Evolutionary conservation across 2,888 invertebrate species (phyloP), one percentile per base, ranked within the genome.

Genomic region (Argyresthia albistria): DNA sequence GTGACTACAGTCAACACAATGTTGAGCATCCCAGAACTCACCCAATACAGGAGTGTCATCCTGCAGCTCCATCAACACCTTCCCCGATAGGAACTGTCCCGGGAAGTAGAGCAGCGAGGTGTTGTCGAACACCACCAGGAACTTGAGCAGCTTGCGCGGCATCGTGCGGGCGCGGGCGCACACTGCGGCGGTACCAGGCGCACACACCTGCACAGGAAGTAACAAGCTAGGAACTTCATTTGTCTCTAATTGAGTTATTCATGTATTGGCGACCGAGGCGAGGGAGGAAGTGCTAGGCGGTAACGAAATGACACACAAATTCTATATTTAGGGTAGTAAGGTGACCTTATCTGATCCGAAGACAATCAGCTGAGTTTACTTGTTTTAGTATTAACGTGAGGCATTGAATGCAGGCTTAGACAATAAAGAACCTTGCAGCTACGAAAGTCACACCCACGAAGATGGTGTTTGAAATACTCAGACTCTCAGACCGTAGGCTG

Each of bases 111-210:
- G 81, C 59, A 97, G 84, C 65, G 96, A 97, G 48, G 96, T 95
- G 75, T 97, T 97, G 83, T 97, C 97, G 82, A 97, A 96, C 59
- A 97, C 91, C 66, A 97, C 97, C 57, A 97, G 89, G 82, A 97
- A 97, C 86, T 97, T 97, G 59, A 96, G 90, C 64, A 97, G 88
- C 86, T 97, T 97, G 66, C 95, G 90, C 62, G 95, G 93, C 95
- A 95, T 95, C 68, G 69, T 84, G 55, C 53, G 25, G 2, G 25
- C 25, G 25, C 25, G 25, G 25, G 25, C 25, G 25, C 25, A 6
- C 3, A 25, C 25, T 25, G 25, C 25, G 25, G 25, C 25, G 25
- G 25, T 25, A 25, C 6, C 25, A 25, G 25, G 25, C 25, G 25
- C 25, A 25, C 25, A 25, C 3, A 25, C 25, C 25, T 25, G 25